phyloP scores from a whole-genome alignment of 2,888 invertebrate genomes.

The Eueremaeus valkanovi region DNA sequence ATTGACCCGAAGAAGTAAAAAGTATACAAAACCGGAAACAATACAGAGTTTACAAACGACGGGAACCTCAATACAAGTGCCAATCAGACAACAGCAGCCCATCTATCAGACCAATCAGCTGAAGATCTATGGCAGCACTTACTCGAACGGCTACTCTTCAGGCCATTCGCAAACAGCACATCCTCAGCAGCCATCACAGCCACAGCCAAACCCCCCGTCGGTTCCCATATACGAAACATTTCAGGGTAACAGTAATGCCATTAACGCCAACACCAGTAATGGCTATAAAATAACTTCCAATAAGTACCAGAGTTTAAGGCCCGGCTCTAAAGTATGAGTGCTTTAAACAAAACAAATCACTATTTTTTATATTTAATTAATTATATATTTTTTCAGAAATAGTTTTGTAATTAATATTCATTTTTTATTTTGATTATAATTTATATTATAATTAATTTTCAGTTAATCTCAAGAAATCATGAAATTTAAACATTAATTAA shows the following conservation, averaged over 20 bases:
- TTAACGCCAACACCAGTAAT: not conserved
- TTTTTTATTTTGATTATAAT: not conserved
- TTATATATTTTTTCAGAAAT: too few relatives aligned
- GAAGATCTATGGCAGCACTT: constrained; percentile 36
- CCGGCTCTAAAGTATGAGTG: constrained; percentile 7
- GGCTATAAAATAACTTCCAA: not conserved
- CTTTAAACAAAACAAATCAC: not conserved
- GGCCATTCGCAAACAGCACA: too few relatives aligned
- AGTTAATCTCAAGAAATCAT: too few relatives aligned
- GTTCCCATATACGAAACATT: constrained; percentile 3
- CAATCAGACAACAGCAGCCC: constrained; percentile 34
- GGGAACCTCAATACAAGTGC: not conserved
- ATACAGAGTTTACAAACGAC: not conserved
- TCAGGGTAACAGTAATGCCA: not conserved
- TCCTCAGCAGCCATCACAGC: not conserved
- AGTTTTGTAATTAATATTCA: not conserved
- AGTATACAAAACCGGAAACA: not conserved
- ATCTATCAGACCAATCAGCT: constrained; percentile 38
- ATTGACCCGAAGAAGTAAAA: constrained; percentile 10
- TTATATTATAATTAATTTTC: constrained; percentile 52
- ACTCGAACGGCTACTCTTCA: constrained; percentile 15
- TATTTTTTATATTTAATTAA: not conserved
- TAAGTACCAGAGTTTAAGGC: constrained; percentile 16
- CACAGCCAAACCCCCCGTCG: not conserved
- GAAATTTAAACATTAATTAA: too few relatives aligned